Percentiles rank a stretch among this genome's conserved stretches.
These are phyloP conservation scores for Crotalus tigris DNA, from an alignment of 2,113 vertebrate species.

Conservation along the genomic window DNA sequence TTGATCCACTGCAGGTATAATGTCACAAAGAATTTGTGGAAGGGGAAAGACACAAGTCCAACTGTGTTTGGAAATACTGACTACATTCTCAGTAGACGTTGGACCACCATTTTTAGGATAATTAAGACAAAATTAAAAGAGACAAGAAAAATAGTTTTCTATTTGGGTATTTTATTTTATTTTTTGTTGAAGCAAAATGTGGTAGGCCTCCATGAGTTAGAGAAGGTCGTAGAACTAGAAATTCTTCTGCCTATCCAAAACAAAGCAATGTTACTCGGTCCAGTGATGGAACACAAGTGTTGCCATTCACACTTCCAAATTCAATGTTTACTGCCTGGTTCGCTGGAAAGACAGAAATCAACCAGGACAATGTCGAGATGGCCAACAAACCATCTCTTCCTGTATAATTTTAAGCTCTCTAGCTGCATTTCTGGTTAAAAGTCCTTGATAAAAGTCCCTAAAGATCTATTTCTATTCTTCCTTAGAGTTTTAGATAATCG, in stretches of 20 bases:
- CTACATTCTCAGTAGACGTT: neutral
- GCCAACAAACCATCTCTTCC: neutral
- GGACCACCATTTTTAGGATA: neutral
- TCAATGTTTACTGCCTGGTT: neutral
- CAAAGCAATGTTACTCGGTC: neutral
- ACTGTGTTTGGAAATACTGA: neutral
- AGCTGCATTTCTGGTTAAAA: neutral
- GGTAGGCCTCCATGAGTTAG: neutral
- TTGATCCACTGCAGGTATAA: neutral
- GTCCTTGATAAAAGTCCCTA: neutral
- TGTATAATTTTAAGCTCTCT: neutral
- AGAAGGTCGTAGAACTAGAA: neutral
- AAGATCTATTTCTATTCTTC: too few relatives aligned
- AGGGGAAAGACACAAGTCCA: neutral
- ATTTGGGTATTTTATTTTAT: neutral
- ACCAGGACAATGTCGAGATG: neutral
- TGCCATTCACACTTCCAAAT: neutral
- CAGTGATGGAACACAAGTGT: neutral
- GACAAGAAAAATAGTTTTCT: neutral
- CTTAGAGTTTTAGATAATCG: neutral
- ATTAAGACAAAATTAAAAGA: neutral
- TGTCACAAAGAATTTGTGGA: neutral
- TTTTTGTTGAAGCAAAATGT: neutral
- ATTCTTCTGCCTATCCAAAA: neutral
- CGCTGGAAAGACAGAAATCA: neutral